Percentiles rank a stretch among this genome's conserved stretches.
Conservation (phyloP, 1,140 invertebrate species). For the Habropoda laboriosa region DNA sequence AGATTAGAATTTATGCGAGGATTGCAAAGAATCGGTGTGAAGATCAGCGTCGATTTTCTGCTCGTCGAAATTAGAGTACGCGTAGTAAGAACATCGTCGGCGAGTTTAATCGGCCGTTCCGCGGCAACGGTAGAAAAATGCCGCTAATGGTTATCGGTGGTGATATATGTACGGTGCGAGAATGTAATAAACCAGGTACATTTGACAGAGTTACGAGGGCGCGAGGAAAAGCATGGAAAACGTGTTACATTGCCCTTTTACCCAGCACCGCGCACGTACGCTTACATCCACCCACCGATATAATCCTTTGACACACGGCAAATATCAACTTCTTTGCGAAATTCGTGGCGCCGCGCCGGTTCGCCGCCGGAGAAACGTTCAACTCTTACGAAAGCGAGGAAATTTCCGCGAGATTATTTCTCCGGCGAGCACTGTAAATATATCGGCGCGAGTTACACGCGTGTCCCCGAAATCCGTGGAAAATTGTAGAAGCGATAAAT, state of each 20-base stretch:
- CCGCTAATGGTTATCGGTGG: constrained; percentile 42
- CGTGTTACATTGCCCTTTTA: constrained; percentile 23
- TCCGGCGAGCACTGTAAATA: not conserved
- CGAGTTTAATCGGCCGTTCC: not conserved
- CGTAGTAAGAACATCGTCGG: too few species aligned
- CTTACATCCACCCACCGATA: not conserved
- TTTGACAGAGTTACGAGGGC: constrained; percentile 47
- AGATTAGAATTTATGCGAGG: too few species aligned
- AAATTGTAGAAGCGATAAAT: constrained; percentile 4
- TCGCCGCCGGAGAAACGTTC: too few species aligned
- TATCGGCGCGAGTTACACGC: too few species aligned
- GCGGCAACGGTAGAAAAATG: not conserved
- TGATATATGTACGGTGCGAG: constrained; percentile 39
- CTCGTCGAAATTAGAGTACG: not conserved
- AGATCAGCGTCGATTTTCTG: too few species aligned
- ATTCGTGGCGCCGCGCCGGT: too few species aligned
- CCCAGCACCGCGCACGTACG: not conserved
- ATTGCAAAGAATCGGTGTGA: too few species aligned
- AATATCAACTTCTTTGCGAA: not conserved
- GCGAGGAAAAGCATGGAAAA: constrained; percentile 19
- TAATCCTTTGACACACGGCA: constrained; percentile 5
- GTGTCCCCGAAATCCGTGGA: not conserved
- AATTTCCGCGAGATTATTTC: not conserved
- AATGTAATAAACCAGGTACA: constrained; percentile 47
- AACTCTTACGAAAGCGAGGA: too few species aligned